Evolutionary conservation across 2,113 vertebrate genomes (phyloP).

Genomic region (Halcyon malimbica): DNA sequence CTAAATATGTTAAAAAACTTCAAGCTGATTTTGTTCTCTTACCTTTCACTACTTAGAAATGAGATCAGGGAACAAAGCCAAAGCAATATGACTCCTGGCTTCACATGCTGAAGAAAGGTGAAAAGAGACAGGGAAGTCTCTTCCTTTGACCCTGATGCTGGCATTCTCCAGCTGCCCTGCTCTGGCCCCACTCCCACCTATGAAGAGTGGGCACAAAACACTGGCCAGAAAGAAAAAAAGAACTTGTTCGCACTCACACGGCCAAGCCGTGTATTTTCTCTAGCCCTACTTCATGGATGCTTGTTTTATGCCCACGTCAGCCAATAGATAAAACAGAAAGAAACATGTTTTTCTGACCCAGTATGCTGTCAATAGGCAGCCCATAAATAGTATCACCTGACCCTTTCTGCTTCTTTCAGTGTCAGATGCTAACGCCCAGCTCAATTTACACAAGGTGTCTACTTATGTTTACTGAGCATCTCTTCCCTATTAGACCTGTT

Average conservation of each 20-base stretch:
- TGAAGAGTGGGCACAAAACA: not conserved
- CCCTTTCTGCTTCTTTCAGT: not conserved
- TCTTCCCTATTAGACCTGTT: not conserved
- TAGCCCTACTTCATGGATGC: accelerated
- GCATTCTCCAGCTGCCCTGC: constrained; percentile 7
- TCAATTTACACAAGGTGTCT: not conserved
- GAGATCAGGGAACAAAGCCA: not conserved
- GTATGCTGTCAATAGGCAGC: accelerated
- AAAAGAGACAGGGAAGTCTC: not conserved
- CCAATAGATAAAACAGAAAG: not conserved
- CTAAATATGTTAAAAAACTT: not conserved
- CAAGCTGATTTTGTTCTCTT: not conserved
- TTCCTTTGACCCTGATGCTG: not conserved
- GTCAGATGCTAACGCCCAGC: not conserved
- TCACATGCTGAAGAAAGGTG: not conserved
- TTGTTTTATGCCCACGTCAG: not conserved
- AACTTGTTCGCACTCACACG: not conserved
- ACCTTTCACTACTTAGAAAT: not conserved
- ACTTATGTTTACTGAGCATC: accelerated
- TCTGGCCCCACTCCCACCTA: not conserved
- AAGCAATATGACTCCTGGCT: not conserved
- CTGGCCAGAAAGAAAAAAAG: not conserved
- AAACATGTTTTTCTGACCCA: not conserved
- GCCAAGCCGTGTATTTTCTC: not conserved
- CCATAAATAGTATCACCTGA: accelerated